Evolutionary conservation across 2,888 invertebrate species (phyloP).

Genomic region (Spodoptera picta): DNA sequence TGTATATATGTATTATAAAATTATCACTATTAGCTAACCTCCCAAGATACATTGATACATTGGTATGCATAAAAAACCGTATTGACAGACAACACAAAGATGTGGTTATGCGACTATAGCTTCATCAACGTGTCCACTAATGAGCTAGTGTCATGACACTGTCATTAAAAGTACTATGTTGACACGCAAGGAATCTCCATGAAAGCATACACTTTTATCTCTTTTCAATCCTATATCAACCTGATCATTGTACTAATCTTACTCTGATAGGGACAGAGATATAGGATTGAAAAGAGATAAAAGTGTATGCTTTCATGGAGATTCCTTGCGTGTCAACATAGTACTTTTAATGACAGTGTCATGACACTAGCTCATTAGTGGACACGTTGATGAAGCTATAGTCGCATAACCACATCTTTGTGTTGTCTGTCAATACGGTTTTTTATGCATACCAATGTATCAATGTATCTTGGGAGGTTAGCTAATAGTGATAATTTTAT

Average conservation of each 20-base stretch:
- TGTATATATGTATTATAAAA: too few relatives aligned
- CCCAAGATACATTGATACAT: constrained; percentile 2
- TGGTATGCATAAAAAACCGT: constrained; percentile 43
- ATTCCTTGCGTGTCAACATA: constrained; percentile 1
- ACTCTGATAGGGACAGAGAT: too few relatives aligned
- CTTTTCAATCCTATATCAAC: too few relatives aligned
- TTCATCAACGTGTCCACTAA: constrained; percentile 43
- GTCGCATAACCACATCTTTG: constrained; percentile 42
- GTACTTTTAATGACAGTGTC: constrained; percentile 30
- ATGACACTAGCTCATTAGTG: constrained; percentile 43
- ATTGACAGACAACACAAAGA: constrained; percentile 23
- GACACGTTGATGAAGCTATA: constrained; percentile 45
- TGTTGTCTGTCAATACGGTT: constrained; percentile 21
- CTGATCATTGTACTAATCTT: too few relatives aligned
- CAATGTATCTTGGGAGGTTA: background rate
- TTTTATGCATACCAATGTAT: constrained; percentile 38
- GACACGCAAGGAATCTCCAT: background rate
- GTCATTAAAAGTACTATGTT: constrained; percentile 26
- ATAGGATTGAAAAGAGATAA: too few relatives aligned
- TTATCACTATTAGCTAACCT: too few relatives aligned
- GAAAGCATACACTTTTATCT: too few relatives aligned
- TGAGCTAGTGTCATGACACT: constrained; percentile 42
- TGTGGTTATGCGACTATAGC: constrained; percentile 42
- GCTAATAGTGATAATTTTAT: too few relatives aligned
- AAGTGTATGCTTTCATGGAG: too few relatives aligned